phyloP scores from a whole-genome alignment of 2,113 vertebrate species.

The Platycercus adscitus region DNA sequence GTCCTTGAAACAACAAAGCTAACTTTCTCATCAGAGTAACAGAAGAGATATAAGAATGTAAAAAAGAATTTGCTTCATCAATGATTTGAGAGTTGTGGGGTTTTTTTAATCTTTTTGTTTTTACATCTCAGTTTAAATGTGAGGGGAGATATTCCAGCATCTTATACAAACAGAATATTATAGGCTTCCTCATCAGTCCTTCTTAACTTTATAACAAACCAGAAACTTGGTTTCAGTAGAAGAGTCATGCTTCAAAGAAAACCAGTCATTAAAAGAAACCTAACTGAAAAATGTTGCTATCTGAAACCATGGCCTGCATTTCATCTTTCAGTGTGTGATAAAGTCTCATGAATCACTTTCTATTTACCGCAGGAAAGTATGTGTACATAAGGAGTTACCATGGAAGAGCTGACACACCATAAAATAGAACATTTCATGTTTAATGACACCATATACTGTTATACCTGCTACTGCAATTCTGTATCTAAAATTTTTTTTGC shows the following conservation, averaged over 20 bases:
- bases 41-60: not conserved
- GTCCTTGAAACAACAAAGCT: not conserved
- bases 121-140: not conserved
- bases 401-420: not conserved
- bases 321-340: not conserved
- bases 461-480: not conserved
- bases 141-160: not conserved
- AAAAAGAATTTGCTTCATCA: not conserved
- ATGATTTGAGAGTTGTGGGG: rapidly evolving
- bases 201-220: not conserved
- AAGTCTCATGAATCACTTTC: not conserved
- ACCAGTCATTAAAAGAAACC: not conserved
- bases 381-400: not conserved
- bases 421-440: not conserved
- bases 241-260: not conserved
- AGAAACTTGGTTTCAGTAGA: not conserved
- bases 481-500: not conserved
- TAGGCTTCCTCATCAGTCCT: not conserved
- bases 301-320: not conserved
- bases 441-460: not conserved
- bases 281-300: not conserved
- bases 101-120: not conserved
- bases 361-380: not conserved
- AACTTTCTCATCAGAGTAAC: not conserved
- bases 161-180: rapidly evolving